phyloP scores from a whole-genome alignment of 2,113 vertebrate genomes.

The Meles meles region DNA sequence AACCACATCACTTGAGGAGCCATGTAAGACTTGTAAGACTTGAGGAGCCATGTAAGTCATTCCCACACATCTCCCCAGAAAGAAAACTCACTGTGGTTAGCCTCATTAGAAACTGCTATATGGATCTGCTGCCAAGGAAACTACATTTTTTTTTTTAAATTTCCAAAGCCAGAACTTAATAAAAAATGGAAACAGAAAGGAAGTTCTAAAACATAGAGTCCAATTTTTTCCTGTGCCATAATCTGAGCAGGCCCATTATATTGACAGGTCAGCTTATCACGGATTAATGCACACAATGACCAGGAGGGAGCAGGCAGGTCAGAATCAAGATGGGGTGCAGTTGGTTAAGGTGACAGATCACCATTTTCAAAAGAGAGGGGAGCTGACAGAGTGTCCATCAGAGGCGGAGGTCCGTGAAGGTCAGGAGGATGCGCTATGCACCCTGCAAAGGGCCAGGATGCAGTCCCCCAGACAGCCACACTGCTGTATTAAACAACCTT shows the following conservation, averaged over 20 bases:
- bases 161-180: constrained; percentile 45
- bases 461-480: background rate
- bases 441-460: accelerated
- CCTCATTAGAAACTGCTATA: constrained; percentile 51
- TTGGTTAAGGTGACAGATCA: background rate
- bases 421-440: background rate
- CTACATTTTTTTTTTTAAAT: constrained; percentile 23
- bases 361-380: background rate
- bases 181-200: constrained; percentile 54
- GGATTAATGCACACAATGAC: background rate
- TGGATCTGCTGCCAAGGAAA: constrained; percentile 59
- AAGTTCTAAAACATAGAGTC: constrained; percentile 35
- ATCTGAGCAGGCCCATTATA: constrained; percentile 21
- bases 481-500: background rate
- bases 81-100: constrained; percentile 32
- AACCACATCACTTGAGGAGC: background rate
- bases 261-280: constrained; percentile 18
- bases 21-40: background rate
- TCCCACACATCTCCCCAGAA: constrained; percentile 35
- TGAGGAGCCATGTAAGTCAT: background rate
- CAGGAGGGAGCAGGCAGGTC: background rate
- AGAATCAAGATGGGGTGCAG: background rate
- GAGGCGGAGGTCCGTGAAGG: background rate
- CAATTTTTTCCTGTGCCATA: background rate
- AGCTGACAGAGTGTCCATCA: background rate